phyloP scores from a whole-genome alignment of 2,888 invertebrate species.

The Tetanocera ferruginea region DNA sequence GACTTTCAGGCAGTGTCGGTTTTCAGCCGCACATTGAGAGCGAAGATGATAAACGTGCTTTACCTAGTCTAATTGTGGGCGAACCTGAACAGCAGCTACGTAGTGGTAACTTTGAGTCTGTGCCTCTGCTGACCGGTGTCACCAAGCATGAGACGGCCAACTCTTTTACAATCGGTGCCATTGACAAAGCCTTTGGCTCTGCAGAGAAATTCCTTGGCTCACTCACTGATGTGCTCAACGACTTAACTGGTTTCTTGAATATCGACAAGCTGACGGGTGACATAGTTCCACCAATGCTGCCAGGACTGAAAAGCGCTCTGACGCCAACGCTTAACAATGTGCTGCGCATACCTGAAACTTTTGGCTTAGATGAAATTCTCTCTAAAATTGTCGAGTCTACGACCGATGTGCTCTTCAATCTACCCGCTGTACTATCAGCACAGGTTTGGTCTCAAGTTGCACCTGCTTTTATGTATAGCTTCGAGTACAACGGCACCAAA shows the following conservation, averaged over 20 bases:
- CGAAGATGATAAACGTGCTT: slow-evolving; percentile 75
- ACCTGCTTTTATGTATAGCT: slow-evolving; percentile 80
- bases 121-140: slow-evolving; percentile 81
- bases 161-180: slow-evolving; percentile 57
- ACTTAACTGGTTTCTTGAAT: slow-evolving; percentile 59
- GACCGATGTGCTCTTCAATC: slow-evolving; percentile 83
- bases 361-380: slow-evolving; percentile 61
- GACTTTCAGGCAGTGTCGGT: slow-evolving; percentile 75
- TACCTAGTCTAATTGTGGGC: slow-evolving; percentile 78
- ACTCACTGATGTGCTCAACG: slow-evolving; percentile 55
- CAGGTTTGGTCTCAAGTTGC: slow-evolving; percentile 78
- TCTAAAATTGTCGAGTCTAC: slow-evolving; percentile 66
- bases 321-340: slow-evolving; percentile 62
- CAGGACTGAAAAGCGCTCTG: slow-evolving; percentile 56
- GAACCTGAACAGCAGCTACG: slow-evolving; percentile 75
- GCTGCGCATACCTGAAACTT: slow-evolving; percentile 60
- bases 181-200: slow-evolving; percentile 62
- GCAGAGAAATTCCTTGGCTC: slow-evolving; percentile 63
- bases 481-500: slow-evolving; percentile 78
- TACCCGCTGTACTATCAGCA: slow-evolving; percentile 81
- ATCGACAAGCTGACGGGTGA: slow-evolving; percentile 61
- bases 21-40: slow-evolving; percentile 80
- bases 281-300: slow-evolving; percentile 60
- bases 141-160: slow-evolving; percentile 78
- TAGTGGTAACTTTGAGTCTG: slow-evolving; percentile 72